Evolutionary conservation across 1,140 invertebrate species (phyloP).

Genomic region (Bilobella aurantiaca): DNA sequence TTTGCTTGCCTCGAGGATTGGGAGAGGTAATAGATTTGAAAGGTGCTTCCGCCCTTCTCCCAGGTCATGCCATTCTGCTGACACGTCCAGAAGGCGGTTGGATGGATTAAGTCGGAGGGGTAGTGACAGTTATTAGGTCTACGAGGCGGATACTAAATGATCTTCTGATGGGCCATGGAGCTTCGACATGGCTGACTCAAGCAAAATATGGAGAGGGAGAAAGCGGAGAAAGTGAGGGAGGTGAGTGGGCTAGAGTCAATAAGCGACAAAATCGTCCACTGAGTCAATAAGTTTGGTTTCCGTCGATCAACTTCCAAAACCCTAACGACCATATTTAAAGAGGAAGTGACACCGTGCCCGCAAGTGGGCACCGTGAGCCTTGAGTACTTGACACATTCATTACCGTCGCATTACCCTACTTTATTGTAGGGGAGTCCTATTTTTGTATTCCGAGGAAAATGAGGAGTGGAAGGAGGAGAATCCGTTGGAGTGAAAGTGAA

Average conservation of each 20-base stretch:
- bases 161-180: not conserved
- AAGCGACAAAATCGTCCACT: not conserved
- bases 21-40: too few relatives aligned
- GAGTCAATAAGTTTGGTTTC: slow-evolving; percentile 10
- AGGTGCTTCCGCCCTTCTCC: too few relatives aligned
- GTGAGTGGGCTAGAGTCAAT: slow-evolving; percentile 2
- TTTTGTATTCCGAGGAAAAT: not conserved
- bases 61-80: too few relatives aligned
- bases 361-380: too few relatives aligned
- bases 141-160: not conserved
- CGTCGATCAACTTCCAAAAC: not conserved
- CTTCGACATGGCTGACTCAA: not conserved
- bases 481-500: not conserved
- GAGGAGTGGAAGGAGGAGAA: slow-evolving; percentile 1
- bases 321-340: too few relatives aligned
- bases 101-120: not conserved
- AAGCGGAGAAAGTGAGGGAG: slow-evolving; percentile 6
- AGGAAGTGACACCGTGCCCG: too few relatives aligned
- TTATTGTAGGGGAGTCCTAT: not conserved
- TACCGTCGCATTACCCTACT: not conserved
- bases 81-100: not conserved
- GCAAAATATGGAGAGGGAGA: not conserved
- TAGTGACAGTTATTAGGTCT: slow-evolving; percentile 2
- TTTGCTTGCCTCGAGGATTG: too few relatives aligned
- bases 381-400: slow-evolving; percentile 2